Evolutionary conservation across 1,140 invertebrate genomes (phyloP).

Genomic region (Achatina immaculata): DNA sequence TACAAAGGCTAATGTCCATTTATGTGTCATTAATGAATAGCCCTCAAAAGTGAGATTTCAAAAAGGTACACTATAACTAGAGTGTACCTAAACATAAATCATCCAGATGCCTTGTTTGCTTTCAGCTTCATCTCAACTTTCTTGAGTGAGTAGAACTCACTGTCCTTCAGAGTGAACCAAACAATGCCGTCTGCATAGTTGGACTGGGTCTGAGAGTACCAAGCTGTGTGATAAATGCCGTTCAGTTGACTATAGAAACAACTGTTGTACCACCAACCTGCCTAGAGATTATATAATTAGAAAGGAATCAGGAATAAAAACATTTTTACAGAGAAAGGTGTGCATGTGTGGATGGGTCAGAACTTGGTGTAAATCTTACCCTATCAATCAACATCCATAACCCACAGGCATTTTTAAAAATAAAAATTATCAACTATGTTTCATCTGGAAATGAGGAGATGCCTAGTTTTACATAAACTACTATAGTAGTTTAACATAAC

Average conservation of each 20-base stretch:
- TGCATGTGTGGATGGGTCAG: too few relatives aligned
- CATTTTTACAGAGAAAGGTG: too few relatives aligned
- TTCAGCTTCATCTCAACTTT: conserved; percentile 73
- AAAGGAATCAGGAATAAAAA: not conserved
- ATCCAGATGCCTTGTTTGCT: conserved; percentile 29
- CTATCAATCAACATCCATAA: too few relatives aligned
- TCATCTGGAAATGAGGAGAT: too few relatives aligned
- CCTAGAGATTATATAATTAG: conserved; percentile 45
- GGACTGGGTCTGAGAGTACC: conserved; percentile 59
- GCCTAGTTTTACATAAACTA: too few relatives aligned
- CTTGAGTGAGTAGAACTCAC: conserved; percentile 73
- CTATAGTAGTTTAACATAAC: too few relatives aligned
- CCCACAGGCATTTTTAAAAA: too few relatives aligned
- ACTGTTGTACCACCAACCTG: conserved; percentile 79
- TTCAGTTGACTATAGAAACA: conserved; percentile 78
- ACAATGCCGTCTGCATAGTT: conserved; percentile 74
- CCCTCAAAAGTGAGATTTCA: not conserved
- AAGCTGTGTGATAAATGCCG: conserved; percentile 73
- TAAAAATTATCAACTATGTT: too few relatives aligned
- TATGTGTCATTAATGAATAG: not conserved
- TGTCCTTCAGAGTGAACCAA: conserved; percentile 76
- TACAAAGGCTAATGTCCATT: not conserved
- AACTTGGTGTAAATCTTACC: too few relatives aligned
- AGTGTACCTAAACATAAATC: not conserved
- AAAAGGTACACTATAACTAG: not conserved